Percentiles rank a stretch among this genome's conserved stretches.
Conservation (phyloP, 1,140 invertebrate species). For the Tetramorium simillimum region DNA sequence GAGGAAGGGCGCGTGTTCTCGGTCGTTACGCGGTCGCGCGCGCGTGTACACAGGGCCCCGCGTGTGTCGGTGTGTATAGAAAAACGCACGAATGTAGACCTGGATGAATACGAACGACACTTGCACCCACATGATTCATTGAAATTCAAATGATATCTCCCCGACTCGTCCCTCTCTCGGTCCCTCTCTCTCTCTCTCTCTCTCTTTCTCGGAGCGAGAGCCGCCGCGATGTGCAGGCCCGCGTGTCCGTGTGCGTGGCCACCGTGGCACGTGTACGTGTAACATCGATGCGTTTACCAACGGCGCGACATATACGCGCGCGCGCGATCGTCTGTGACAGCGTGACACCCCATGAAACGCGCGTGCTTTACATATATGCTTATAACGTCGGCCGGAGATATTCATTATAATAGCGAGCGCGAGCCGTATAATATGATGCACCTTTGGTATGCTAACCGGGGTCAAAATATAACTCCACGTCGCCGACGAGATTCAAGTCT, state of each 20-base stretch:
- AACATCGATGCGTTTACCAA: not conserved
- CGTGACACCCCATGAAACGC: constrained; percentile 69
- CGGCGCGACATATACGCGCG: not conserved
- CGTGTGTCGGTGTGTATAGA: not conserved
- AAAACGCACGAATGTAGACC: constrained; percentile 40
- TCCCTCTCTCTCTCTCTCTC: not conserved
- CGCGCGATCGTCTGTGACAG: constrained; percentile 42
- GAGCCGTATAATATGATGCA: constrained; percentile 77
- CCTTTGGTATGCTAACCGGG: constrained; percentile 83
- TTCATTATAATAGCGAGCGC: constrained; percentile 79
- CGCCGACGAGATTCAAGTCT: constrained; percentile 67
- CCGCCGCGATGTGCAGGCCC: not conserved
- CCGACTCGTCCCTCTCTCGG: constrained; percentile 17
- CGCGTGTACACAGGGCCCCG: not conserved
- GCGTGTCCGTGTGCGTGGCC: not conserved
- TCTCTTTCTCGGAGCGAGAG: not conserved
- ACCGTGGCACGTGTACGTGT: constrained; percentile 10
- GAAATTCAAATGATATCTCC: constrained; percentile 83
- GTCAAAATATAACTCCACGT: constrained; percentile 81
- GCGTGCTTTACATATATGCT: constrained; percentile 76
- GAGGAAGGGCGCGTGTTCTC: constrained; percentile 36
- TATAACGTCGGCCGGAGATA: constrained; percentile 73
- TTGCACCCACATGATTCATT: constrained; percentile 82
- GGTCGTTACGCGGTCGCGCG: constrained; percentile 34
- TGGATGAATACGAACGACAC: constrained; percentile 72